These are phyloP conservation scores for Idaea aversata DNA, from an alignment of 2,888 invertebrate species.

Conservation along the genomic window DNA sequence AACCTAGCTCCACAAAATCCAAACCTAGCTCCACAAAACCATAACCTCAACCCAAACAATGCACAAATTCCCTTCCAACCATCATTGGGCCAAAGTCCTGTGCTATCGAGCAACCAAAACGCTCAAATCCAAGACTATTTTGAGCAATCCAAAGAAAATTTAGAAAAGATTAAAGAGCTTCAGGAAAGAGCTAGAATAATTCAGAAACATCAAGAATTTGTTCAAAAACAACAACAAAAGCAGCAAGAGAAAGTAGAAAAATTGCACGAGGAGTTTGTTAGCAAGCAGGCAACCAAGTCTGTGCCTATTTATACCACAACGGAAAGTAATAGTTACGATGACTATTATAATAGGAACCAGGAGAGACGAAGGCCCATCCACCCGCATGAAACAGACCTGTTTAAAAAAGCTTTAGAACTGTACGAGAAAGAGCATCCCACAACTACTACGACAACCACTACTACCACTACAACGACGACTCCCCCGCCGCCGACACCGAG, in stretches of 20 bases:
- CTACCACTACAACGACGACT: constrained; percentile 81
- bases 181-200: constrained; percentile 86
- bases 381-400: constrained; percentile 83
- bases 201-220: constrained; percentile 87
- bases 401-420: constrained; percentile 83
- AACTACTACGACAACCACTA: constrained; percentile 84
- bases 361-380: constrained; percentile 76
- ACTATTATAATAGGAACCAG: constrained; percentile 58
- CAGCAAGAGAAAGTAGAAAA: constrained; percentile 88
- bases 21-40: constrained; percentile 25
- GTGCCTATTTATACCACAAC: constrained; percentile 75
- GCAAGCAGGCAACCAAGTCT: constrained; percentile 84
- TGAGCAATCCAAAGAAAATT: constrained; percentile 82
- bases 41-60: constrained; percentile 46
- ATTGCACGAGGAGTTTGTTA: constrained; percentile 85
- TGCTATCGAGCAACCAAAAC: constrained; percentile 74
- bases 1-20: constrained; percentile 65
- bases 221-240: constrained; percentile 89
- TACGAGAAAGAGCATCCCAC: constrained; percentile 86
- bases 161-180: constrained; percentile 83
- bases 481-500: constrained; percentile 49
- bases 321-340: constrained; percentile 71
- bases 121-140: constrained; percentile 79
- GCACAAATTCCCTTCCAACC: constrained; percentile 64
- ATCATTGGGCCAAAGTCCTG: constrained; percentile 59